Conservation (phyloP, 2,888 invertebrate genomes). For the Galeruca laticollis region DNA sequence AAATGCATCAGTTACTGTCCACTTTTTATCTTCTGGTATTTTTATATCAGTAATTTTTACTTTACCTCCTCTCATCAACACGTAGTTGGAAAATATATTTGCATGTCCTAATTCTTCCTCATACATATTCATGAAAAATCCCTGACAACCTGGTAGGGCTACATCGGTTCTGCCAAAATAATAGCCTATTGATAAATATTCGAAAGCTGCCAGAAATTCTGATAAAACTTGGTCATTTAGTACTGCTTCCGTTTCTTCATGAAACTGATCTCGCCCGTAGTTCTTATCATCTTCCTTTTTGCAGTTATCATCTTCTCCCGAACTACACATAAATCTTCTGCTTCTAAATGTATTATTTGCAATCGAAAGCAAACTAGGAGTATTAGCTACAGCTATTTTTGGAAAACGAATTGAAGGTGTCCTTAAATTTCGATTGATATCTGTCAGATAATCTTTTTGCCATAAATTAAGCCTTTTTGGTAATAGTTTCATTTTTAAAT, state of each 20-base stretch:
- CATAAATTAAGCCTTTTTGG: conserved; percentile 3
- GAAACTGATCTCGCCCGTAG: conserved; percentile 59
- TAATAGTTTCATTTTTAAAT: background rate
- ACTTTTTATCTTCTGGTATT: conserved; percentile 60
- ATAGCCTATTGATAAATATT: conserved; percentile 73
- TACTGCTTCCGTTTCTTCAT: conserved; percentile 67
- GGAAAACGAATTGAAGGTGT: background rate
- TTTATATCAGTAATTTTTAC: conserved; percentile 61
- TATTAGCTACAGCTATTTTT: background rate
- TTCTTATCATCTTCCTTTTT: background rate
- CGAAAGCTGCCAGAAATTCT: conserved; percentile 73
- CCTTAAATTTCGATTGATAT: conserved; percentile 9
- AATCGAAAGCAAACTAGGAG: background rate
- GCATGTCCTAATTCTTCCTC: conserved; percentile 68
- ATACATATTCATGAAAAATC: conserved; percentile 68
- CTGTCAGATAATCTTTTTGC: conserved; percentile 7
- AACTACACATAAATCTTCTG: background rate
- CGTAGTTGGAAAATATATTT: conserved; percentile 65
- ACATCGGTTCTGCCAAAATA: conserved; percentile 68
- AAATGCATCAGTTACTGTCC: conserved; percentile 66
- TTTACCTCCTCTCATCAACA: conserved; percentile 67
- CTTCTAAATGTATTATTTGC: background rate
- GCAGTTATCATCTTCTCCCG: background rate
- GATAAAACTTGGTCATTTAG: conserved; percentile 71
- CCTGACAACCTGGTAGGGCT: conserved; percentile 65